Evolutionary conservation across 1,140 invertebrate genomes (phyloP).

Genomic region (Drosophila biarmipes): DNA sequence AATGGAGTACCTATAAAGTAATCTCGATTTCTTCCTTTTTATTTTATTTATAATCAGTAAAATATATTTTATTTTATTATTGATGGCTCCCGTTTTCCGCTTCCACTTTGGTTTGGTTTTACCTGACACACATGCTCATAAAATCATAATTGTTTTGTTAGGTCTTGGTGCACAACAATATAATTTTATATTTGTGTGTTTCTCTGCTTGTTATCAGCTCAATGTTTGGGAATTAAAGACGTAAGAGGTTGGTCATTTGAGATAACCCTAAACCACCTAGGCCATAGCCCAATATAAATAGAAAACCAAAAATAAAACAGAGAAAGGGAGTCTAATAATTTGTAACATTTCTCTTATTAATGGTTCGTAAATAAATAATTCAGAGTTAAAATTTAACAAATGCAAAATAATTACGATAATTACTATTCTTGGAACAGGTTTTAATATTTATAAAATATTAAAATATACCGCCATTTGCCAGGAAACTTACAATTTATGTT

Average conservation of each 20-base stretch:
- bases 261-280: background rate
- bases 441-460: too few relatives aligned
- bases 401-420: too few relatives aligned
- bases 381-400: too few relatives aligned
- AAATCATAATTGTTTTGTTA: background rate
- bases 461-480: too few relatives aligned
- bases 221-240: background rate
- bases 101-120: background rate
- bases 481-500: too few relatives aligned
- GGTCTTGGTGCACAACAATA: constrained; percentile 11
- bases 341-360: too few relatives aligned
- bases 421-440: too few relatives aligned
- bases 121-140: background rate
- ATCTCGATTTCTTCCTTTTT: constrained; percentile 33
- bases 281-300: background rate
- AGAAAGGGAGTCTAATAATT: too few relatives aligned
- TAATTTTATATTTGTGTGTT: constrained; percentile 3
- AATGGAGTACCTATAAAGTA: background rate
- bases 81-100: too few relatives aligned
- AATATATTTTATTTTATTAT: background rate
- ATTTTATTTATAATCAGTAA: constrained; percentile 48
- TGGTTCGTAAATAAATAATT: too few relatives aligned
- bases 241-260: background rate
- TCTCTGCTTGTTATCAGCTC: constrained; percentile 1
- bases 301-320: background rate